Base-by-base conservation (phyloP, 2,888 invertebrate species). In the Tipula vernalis region DNA sequence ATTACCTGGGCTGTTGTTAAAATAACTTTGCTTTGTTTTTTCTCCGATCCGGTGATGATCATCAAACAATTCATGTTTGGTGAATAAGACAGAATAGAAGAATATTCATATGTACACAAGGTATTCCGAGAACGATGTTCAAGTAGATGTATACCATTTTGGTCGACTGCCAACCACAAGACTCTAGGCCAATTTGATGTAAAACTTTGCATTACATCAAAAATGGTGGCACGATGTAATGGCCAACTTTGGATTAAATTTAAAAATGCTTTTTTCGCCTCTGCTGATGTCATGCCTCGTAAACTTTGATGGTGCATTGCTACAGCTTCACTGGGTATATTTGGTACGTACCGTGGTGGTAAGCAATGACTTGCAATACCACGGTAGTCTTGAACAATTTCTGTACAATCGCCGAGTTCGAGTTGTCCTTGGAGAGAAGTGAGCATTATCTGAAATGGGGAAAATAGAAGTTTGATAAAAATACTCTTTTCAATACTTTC, bases 151-250 rank as follows among this genome's bases (percentile, higher is more conserved):
- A 98, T 94, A 28, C 98, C 98, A 89, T 94, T 95, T 91, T 98
- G 98, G 92, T 98, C 98, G 86, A 98, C 96, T 36, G 97, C 98
- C 89, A 98, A 92, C 97, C 98, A 98, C 85, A 98, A 92, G 83
- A 96, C 95, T 89, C 98, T 94, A 41, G 98, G 98, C 97, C 98
- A 98, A 91, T 97, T 97, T 39, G 98, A 98, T 13, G 98, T 98
- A 91, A 98, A 98, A 12, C 97, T 97, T 95, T 98, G 98, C 95
- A 97, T 97, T 83, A 98, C 98, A 91, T 98, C 98, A 91, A 97
- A 98, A 89, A 98, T 96, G 86, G 98, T 98, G 15, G 98, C 98
- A 88, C 96, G 94, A 88, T 98, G 97, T 87, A 98, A 93, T 42
- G 98, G 98, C 98, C 98, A 98, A 88, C 96, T 96, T 90, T 96